phyloP scores from a whole-genome alignment of 2,888 invertebrate species.

The Zele albiditarsus region DNA sequence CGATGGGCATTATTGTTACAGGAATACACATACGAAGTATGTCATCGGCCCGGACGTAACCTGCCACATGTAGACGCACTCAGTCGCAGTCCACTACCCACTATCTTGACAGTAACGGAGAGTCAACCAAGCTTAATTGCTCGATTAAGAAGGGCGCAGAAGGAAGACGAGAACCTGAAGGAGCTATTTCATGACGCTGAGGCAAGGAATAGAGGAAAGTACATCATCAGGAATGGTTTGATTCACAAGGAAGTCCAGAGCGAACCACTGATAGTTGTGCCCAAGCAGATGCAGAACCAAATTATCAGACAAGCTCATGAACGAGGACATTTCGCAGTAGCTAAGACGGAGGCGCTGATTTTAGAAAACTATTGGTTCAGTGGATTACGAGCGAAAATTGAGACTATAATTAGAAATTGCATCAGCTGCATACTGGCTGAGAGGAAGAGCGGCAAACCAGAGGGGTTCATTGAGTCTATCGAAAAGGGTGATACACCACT shows the following conservation, averaged over 20 bases:
- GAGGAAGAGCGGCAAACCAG: conserved; percentile 54
- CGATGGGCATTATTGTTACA: conserved; percentile 51
- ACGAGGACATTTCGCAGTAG: conserved; percentile 62
- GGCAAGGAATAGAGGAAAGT: no score
- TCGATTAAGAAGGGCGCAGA: conserved; percentile 18
- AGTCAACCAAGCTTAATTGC: not conserved
- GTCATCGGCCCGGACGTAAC: conserved; percentile 48
- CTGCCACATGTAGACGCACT: conserved; percentile 55
- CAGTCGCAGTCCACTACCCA: conserved; percentile 49
- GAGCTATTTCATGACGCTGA: not conserved
- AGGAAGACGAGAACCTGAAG: not conserved
- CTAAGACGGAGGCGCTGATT: conserved; percentile 50
- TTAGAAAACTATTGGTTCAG: conserved; percentile 37
- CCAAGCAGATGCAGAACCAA: conserved; percentile 62
- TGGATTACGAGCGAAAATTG: conserved; percentile 34
- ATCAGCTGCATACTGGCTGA: no score
- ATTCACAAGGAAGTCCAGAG: conserved; percentile 41
- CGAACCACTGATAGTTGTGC: conserved; percentile 56
- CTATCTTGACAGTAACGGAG: not conserved
- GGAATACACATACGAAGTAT: conserved; percentile 52
- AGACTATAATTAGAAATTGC: conserved; percentile 46
- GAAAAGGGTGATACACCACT: conserved; percentile 57
- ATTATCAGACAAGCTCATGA: conserved; percentile 64
- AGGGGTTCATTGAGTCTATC: conserved; percentile 57
- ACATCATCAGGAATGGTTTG: conserved; percentile 1